These are phyloP conservation scores for Pseudochirops cupreus DNA, from an alignment of 2,797 vertebrate species.

Conservation along the genomic window DNA sequence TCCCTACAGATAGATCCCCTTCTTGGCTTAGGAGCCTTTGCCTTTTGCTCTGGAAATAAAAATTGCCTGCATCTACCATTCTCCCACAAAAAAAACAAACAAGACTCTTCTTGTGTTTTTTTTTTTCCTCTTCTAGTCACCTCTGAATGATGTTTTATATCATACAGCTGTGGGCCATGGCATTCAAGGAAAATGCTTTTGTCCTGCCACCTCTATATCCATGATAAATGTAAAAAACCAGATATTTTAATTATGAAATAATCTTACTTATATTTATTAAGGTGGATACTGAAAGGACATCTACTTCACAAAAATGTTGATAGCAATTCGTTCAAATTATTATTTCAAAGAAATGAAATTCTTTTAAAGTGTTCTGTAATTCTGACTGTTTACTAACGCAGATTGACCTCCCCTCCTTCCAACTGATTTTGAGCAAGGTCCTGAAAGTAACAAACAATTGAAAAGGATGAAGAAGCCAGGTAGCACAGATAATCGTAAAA, in stretches of 20 bases:
- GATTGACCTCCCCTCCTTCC: constrained; percentile 1
- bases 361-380: neutral
- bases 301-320: constrained; percentile 35
- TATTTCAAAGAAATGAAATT: constrained; percentile 5
- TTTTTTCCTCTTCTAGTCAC: no score
- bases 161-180: no score
- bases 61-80: no score
- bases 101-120: no score
- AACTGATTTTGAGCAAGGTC: constrained; percentile 8
- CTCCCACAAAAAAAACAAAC: no score
- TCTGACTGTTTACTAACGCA: constrained; percentile 11
- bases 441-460: neutral
- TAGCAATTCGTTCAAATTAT: neutral
- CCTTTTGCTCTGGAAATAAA: no score
- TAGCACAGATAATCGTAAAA: neutral
- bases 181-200: no score
- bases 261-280: constrained; percentile 27
- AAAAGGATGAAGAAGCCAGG: neutral
- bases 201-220: no score
- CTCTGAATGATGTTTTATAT: no score
- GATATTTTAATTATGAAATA: constrained; percentile 21
- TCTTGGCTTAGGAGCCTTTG: no score
- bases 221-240: no score
- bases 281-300: neutral
- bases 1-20: no score